A percentile compares a stretch with the other conserved stretches of the same genome.
Evolutionary conservation across 2,797 vertebrate genomes (phyloP).

Genomic region (Melanotaenia boesemani): DNA sequence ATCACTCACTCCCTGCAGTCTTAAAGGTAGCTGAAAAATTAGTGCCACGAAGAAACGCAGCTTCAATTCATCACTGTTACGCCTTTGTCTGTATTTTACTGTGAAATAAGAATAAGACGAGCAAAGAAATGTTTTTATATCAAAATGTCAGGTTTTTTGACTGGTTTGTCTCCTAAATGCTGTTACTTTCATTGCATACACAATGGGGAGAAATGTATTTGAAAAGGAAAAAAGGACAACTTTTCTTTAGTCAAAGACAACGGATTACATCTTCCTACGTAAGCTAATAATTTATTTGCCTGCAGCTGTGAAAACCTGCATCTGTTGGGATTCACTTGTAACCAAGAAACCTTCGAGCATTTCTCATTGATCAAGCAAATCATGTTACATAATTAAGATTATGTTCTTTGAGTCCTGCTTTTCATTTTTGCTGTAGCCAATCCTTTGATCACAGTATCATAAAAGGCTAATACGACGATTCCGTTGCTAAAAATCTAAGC

Average conservation of each 20-base stretch:
- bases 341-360: neutral
- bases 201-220: neutral
- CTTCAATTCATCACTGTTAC: neutral
- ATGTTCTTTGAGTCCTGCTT: conserved; percentile 12
- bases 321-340: neutral
- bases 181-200: no score
- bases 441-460: conserved; percentile 11
- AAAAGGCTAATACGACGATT: conserved; percentile 2
- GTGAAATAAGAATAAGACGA: neutral
- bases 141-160: neutral
- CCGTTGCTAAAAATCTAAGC: neutral
- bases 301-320: conserved; percentile 15
- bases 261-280: neutral
- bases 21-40: conserved; percentile 13
- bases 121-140: neutral
- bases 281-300: neutral
- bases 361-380: conserved; percentile 1
- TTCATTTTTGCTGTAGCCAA: conserved; percentile 17
- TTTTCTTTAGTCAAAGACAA: neutral
- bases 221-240: neutral
- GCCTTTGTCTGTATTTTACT: neutral
- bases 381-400: conserved; percentile 11
- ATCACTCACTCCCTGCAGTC: conserved; percentile 8
- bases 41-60: neutral
- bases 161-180: neutral